Evolutionary conservation across 1,140 invertebrate species (phyloP), one percentile per base, ranked within the genome.

Genomic region (Orchestia grillus): DNA sequence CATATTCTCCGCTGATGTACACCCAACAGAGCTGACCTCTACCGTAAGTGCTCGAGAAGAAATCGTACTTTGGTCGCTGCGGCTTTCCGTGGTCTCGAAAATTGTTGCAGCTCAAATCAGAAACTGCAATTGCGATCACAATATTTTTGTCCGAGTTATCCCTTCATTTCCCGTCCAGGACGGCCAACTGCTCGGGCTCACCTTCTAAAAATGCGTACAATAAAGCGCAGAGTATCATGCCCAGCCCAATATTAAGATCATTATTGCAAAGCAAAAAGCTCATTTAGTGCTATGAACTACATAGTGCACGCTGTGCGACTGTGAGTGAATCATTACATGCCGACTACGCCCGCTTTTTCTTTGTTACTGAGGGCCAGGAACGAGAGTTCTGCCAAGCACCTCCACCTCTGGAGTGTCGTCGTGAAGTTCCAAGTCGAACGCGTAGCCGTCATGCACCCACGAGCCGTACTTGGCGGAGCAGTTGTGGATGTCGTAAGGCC

Each of bases 381-480:
- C 87, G 43, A 90, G 42, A 87, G 44, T 53, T n/a, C 95, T 62
- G 36, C 62, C 42, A 87, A 87, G 47, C 95, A 87, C 95, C 77
- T 96, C 94, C 95, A 96, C 96, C 92, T 95, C 87, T n/a, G 96
- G 92, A 40, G 87, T 95, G 44, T 96, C 96, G 43, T 95, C 94
- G 53, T 95, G 95, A 23, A 96, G 77, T 28, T 62, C 87, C n/a
- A 96, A 44, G 62, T 96, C 96, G 88, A 96, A 96, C 41, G 96
- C 95, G 62, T 96, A 87, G 43, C 96, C 96, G 87, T 96, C 96
- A 36, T 96, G 96, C 57, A 96, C 96, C 96, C 96, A 96, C 0
- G 96, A 96, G 41, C 96, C 96, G 90, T 96, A 96, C 95, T 96
- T 96, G 44, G 96, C 92, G 11, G 90, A 96, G 77, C 96, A 96